Evolutionary conservation across 2,113 vertebrate species (phyloP).

Genomic region (Sorex fumeus): DNA sequence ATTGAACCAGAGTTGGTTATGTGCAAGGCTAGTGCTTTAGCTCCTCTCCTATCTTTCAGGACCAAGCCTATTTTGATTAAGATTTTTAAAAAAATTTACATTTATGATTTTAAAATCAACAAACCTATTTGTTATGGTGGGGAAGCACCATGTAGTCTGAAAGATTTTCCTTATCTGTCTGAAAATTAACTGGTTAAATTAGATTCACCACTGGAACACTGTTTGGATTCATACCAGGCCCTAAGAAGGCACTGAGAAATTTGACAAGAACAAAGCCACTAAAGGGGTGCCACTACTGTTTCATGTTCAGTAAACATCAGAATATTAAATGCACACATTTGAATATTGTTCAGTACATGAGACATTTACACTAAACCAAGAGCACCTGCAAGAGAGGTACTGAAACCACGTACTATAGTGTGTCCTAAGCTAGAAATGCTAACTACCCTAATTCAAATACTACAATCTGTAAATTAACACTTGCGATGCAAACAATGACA

Average conservation of each 20-base stretch:
- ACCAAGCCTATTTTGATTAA: conserved; percentile 43
- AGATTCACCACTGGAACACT: not conserved
- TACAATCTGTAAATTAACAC: conserved; percentile 78
- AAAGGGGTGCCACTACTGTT: conserved; percentile 78
- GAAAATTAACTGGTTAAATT: conserved; percentile 37
- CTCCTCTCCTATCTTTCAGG: too few relatives aligned
- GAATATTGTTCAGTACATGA: not conserved
- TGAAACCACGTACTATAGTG: conserved; percentile 29
- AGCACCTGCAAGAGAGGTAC: conserved; percentile 71
- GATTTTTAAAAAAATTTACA: conserved; percentile 21
- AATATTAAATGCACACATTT: conserved; percentile 59
- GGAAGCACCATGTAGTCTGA: conserved; percentile 61
- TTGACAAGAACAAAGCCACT: conserved; percentile 12
- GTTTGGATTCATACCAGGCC: conserved; percentile 29
- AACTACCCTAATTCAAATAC: conserved; percentile 63
- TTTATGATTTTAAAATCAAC: conserved; percentile 43
- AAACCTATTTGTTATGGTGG: conserved; percentile 22
- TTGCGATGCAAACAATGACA: not conserved
- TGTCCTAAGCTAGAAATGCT: conserved; percentile 64
- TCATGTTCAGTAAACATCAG: conserved; percentile 56
- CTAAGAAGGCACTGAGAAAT: conserved; percentile 56
- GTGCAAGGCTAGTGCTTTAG: too few relatives aligned
- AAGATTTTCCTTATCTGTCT: conserved; percentile 64
- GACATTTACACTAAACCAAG: conserved; percentile 66
- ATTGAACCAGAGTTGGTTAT: too few relatives aligned